Evolutionary conservation across 2,797 vertebrate species (phyloP), one percentile per base, ranked within the genome.

Genomic region (Acipenser ruthenus): DNA sequence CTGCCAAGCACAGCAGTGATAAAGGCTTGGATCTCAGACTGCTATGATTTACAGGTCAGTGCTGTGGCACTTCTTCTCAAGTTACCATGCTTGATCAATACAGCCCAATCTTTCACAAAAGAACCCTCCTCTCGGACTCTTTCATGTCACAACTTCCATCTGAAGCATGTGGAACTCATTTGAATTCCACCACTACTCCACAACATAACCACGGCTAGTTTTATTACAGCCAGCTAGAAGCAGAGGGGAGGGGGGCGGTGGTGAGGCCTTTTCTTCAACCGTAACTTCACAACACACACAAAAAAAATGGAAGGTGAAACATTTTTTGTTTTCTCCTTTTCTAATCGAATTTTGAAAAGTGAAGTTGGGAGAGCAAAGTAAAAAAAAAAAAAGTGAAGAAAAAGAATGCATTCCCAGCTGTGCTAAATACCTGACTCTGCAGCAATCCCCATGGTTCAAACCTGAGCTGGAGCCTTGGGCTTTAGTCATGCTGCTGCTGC

Each of bases 381-480:
- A 84, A 77, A 81, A 71, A 77, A 81, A 71, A 74, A 81, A 58
- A 6, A n/a, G 2, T 3, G 10, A 76, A 71, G 79, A 72, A 74
- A 76, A 77, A 87, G 86, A 88, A 89, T 85, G 84, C 74, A 74
- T 82, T 83, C 83, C 87, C 63, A 79, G 86, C 82, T 87, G 86
- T 84, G 88, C 80, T 86, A 91, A 89, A 91, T 93, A 93, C 90
- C 82, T 90, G 89, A 88, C 85, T 86, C 87, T 80, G 83, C 79
- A 62, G 80, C 56, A 68, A 69, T 76, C 75, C 84, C 79, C 76
- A 86, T 82, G 81, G 88, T 81, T 86, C 81, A 84, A 82, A 77
- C 76, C 72, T 74, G 80, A 84, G 79, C 74, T 76, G 78, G 79
- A 81, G 88, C 83, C 86, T 84, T 72, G 74, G 78, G 81, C 83